A percentile compares a stretch with the other conserved stretches of the same genome.
Evolutionary conservation across 2,113 vertebrate species (phyloP).

Genomic region (Periophthalmus modestus): DNA sequence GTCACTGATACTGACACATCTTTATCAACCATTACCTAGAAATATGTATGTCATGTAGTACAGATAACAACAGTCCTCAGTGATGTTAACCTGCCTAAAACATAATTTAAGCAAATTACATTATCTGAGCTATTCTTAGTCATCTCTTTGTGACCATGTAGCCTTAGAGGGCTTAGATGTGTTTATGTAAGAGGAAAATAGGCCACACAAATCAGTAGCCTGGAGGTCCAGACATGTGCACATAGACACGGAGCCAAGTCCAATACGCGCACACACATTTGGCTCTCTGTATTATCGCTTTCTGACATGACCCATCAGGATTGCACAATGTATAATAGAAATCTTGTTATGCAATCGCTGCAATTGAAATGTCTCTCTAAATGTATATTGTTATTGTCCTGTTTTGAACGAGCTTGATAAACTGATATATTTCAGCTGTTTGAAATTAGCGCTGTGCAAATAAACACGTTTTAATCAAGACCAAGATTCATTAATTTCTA

Average conservation of each 20-base stretch:
- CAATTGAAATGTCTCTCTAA: neutral
- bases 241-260: neutral
- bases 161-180: slow-evolving; percentile 54
- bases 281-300: slow-evolving; percentile 20
- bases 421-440: neutral
- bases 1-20: slow-evolving; percentile 9
- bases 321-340: neutral
- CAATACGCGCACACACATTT: neutral
- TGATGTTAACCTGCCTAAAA: slow-evolving; percentile 38
- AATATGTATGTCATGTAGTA: slow-evolving; percentile 22
- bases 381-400: neutral
- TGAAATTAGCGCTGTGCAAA: neutral
- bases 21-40: slow-evolving; percentile 41
- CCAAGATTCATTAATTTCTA: neutral
- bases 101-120: slow-evolving; percentile 40
- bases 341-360: neutral
- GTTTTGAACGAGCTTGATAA: neutral
- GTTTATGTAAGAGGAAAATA: slow-evolving; percentile 59
- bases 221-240: slow-evolving; percentile 29
- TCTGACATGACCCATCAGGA: slow-evolving; percentile 10
- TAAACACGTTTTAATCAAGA: neutral
- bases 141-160: slow-evolving; percentile 53
- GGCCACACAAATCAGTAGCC: slow-evolving; percentile 50
- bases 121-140: slow-evolving; percentile 58
- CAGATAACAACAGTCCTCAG: slow-evolving; percentile 22